phyloP scores from a whole-genome alignment of 92 coral and sea anemone genomes.

The Parazoanthus darwini region DNA sequence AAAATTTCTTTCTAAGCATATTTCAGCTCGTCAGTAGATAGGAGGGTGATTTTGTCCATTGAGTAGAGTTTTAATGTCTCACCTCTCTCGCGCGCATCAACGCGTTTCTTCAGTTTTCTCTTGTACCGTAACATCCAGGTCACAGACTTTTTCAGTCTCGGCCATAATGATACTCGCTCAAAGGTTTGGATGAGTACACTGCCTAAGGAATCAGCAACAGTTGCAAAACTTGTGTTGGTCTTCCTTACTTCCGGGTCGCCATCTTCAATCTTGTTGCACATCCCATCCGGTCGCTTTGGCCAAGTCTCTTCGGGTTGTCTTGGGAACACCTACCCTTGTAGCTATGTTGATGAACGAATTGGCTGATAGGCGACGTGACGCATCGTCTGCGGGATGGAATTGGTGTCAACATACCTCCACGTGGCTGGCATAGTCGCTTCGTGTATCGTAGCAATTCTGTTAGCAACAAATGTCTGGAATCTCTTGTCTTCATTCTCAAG shows the following conservation, averaged over 20 bases:
- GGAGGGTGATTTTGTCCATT: neutral
- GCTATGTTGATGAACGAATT: neutral
- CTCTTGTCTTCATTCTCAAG: slow-evolving; percentile 29
- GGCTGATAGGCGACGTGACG: slow-evolving; percentile 21
- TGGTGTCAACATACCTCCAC: slow-evolving; percentile 46
- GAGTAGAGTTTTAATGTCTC: neutral
- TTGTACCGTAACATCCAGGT: neutral
- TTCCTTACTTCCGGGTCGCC: too few species aligned
- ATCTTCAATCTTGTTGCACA: too few species aligned
- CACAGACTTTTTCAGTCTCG: slow-evolving; percentile 37
- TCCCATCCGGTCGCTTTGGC: too few species aligned
- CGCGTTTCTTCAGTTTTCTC: too few species aligned
- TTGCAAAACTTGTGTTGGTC: too few species aligned
- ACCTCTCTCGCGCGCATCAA: neutral
- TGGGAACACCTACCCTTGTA: too few species aligned
- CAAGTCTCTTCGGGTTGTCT: too few species aligned
- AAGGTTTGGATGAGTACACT: neutral
- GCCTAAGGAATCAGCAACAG: neutral
- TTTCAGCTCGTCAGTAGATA: slow-evolving; percentile 24
- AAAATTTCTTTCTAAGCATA: slow-evolving; percentile 32
- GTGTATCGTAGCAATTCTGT: too few species aligned
- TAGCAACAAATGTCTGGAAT: slow-evolving; percentile 25
- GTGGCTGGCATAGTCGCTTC: slow-evolving; percentile 1
- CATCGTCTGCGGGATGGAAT: slow-evolving; percentile 34
- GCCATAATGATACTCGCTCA: slow-evolving; percentile 14